A percentile compares a stretch with the other conserved stretches of the same genome.
phyloP scores from a whole-genome alignment of 2,113 vertebrate genomes.

The Camelus bactrianus region DNA sequence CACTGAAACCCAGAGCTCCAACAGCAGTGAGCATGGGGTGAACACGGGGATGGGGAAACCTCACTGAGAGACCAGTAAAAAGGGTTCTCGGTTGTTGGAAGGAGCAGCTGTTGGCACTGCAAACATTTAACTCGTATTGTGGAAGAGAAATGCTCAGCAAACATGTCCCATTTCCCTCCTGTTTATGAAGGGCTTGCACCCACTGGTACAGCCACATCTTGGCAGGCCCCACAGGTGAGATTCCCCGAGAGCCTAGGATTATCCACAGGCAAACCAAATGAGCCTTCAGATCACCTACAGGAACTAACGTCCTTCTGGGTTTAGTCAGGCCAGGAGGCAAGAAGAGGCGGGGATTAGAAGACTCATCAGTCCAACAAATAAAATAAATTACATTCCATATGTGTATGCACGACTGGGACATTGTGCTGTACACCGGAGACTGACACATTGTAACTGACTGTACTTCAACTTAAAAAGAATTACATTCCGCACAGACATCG shows the following conservation, averaged over 20 bases:
- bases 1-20: not conserved
- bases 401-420: no score
- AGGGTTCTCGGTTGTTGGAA: no score
- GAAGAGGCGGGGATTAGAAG: not conserved
- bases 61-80: no score
- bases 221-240: not conserved
- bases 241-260: not conserved
- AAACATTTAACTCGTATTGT: not conserved
- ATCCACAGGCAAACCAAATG: not conserved
- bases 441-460: no score
- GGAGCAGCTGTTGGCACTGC: not conserved
- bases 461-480: no score
- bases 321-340: not conserved
- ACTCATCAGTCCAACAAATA: not conserved
- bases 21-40: not conserved
- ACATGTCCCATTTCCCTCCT: not conserved
- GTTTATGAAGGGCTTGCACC: not conserved
- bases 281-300: not conserved
- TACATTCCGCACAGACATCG: no score
- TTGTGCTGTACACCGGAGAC: no score
- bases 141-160: not conserved
- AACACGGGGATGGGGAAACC: not conserved
- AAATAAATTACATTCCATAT: not conserved
- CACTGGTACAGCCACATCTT: not conserved
- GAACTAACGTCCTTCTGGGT: not conserved